Conservation (phyloP, 2,797 vertebrate genomes). For the Darevskia nairensis region DNA sequence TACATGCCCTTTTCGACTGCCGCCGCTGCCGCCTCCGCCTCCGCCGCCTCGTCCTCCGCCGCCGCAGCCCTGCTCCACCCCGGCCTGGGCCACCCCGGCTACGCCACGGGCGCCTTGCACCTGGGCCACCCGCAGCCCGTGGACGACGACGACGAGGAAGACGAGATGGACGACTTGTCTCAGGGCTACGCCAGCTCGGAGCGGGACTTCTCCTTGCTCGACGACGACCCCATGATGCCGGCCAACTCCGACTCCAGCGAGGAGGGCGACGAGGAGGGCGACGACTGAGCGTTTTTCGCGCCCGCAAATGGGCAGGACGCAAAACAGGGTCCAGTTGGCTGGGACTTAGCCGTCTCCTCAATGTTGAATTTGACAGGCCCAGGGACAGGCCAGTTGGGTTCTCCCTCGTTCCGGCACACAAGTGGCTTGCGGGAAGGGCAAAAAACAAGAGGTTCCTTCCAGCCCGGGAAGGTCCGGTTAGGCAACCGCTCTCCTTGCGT, state of each 20-base stretch:
- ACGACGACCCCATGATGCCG: slow-evolving; percentile 91
- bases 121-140: slow-evolving; percentile 62
- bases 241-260: slow-evolving; percentile 93
- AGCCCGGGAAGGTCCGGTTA: background rate
- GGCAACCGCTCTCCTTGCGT: background rate
- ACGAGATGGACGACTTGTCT: slow-evolving; percentile 86
- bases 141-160: slow-evolving; percentile 57
- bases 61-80: slow-evolving; percentile 53
- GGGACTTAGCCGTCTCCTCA: background rate
- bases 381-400: background rate
- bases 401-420: background rate
- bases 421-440: background rate
- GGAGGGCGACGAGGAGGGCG: slow-evolving; percentile 66
- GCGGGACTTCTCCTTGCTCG: slow-evolving; percentile 87
- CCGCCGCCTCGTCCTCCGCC: slow-evolving; percentile 55
- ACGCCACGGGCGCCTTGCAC: slow-evolving; percentile 54
- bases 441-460: background rate
- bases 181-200: slow-evolving; percentile 92
- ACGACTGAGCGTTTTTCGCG: slow-evolving; percentile 62
- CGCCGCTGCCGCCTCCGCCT: slow-evolving; percentile 34
- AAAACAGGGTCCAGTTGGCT: background rate
- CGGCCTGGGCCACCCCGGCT: slow-evolving; percentile 74
- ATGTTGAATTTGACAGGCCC: slow-evolving; percentile 25
- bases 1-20: slow-evolving; percentile 65
- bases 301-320: background rate